Conservation (phyloP, 2,888 invertebrate genomes). For the Temnothorax ravouxi region DNA sequence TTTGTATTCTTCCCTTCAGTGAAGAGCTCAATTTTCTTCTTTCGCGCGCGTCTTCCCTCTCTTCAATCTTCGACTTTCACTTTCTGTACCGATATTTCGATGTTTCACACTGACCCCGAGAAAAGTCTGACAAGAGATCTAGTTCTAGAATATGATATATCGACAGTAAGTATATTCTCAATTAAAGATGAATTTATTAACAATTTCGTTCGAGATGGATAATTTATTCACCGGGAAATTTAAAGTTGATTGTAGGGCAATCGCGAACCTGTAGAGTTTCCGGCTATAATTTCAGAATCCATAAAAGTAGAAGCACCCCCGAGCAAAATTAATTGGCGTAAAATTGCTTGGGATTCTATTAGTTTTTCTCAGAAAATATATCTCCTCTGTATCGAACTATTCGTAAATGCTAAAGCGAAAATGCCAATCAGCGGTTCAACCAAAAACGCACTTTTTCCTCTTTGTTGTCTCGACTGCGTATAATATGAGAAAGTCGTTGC, state of each 20-base stretch:
- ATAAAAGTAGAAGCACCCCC: conserved; percentile 40
- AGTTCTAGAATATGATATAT: not conserved
- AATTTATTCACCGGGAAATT: conserved; percentile 37
- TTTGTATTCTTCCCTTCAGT: conserved; percentile 66
- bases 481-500: conserved; percentile 6
- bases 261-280: conserved; percentile 7
- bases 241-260: not conserved
- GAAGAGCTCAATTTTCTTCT: conserved; percentile 66
- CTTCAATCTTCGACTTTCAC: conserved; percentile 10
- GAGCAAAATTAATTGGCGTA: conserved; percentile 38
- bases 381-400: conserved; percentile 4
- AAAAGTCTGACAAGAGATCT: not conserved
- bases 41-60: too few relatives aligned
- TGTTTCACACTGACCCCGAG: too few relatives aligned
- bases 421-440: conserved; percentile 14
- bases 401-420: conserved; percentile 7
- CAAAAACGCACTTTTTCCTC: not conserved
- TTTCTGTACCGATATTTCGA: not conserved
- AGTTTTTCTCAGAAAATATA: conserved; percentile 1
- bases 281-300: conserved; percentile 27
- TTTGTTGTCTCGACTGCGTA: not conserved
- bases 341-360: conserved; percentile 34
- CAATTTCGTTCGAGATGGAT: not conserved
- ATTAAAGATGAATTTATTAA: conserved; percentile 32
- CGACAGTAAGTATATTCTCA: conserved; percentile 17